phyloP scores from a whole-genome alignment of 2,113 vertebrate species.

The Salminus brasiliensis region DNA sequence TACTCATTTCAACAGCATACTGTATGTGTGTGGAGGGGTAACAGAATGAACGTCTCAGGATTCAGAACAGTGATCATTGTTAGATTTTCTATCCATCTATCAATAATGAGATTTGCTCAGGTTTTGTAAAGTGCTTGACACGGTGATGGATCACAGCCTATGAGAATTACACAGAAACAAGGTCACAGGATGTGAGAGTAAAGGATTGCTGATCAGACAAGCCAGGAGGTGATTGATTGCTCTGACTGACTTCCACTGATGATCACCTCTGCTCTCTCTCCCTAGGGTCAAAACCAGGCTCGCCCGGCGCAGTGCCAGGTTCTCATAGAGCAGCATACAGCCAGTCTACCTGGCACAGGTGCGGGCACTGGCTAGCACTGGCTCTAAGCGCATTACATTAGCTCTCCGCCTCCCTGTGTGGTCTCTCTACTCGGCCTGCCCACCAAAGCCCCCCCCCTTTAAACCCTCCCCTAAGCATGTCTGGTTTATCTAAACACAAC shows the following conservation, averaged over 20 bases:
- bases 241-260: conserved; percentile 12
- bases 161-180: conserved; percentile 1
- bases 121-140: neutral
- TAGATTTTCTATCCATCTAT: neutral
- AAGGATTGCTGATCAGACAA: neutral
- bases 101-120: neutral
- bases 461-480: conserved; percentile 2
- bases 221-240: conserved; percentile 36
- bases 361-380: conserved; percentile 67
- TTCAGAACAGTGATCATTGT: neutral
- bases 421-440: conserved; percentile 51
- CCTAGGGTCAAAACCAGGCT: conserved; percentile 43
- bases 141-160: neutral
- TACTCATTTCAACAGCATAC: too few relatives aligned
- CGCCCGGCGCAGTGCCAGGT: conserved; percentile 70
- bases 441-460: conserved; percentile 31
- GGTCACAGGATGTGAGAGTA: neutral
- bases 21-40: too few relatives aligned
- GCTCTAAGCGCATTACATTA: conserved; percentile 17
- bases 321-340: conserved; percentile 70
- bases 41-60: neutral
- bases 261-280: conserved; percentile 21
- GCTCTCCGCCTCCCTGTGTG: neutral
- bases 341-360: conserved; percentile 62
- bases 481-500: neutral